Conservation (phyloP, 1,140 invertebrate genomes). For the Diabrotica undecimpunctata region DNA sequence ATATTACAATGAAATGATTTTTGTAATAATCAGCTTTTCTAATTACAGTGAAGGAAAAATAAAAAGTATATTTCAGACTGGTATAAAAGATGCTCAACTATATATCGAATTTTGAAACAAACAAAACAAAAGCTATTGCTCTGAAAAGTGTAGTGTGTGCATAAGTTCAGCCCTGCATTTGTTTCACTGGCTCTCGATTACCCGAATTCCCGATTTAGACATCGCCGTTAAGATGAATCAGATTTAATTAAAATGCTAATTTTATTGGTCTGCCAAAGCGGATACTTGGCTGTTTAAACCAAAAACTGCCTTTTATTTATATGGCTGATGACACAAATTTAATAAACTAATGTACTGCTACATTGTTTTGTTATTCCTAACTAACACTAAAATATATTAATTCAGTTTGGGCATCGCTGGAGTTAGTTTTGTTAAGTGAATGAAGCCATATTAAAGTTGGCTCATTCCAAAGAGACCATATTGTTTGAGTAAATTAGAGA, state of each 20-base stretch:
- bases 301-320: conserved; percentile 21
- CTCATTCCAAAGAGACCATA: neutral
- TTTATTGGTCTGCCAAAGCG: conserved; percentile 29
- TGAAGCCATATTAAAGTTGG: neutral
- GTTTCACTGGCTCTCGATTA: conserved; percentile 6
- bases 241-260: conserved; percentile 35
- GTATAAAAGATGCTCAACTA: neutral
- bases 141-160: neutral
- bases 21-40: too few relatives aligned
- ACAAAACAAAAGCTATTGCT: neutral
- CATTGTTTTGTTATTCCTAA: too few relatives aligned
- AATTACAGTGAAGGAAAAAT: neutral
- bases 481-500: neutral
- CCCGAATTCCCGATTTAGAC: conserved; percentile 27
- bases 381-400: neutral
- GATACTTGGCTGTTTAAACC: conserved; percentile 24
- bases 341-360: conserved; percentile 8
- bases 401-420: neutral
- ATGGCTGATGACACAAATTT: conserved; percentile 23
- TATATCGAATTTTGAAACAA: neutral
- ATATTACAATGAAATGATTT: too few relatives aligned
- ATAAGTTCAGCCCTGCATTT: neutral
- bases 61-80: conserved; percentile 10
- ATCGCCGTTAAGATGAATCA: conserved; percentile 19
- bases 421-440: neutral